Percentiles rank a stretch among this genome's conserved stretches.
Conservation (phyloP, 2,113 vertebrate genomes). For the Recurvirostra avosetta region DNA sequence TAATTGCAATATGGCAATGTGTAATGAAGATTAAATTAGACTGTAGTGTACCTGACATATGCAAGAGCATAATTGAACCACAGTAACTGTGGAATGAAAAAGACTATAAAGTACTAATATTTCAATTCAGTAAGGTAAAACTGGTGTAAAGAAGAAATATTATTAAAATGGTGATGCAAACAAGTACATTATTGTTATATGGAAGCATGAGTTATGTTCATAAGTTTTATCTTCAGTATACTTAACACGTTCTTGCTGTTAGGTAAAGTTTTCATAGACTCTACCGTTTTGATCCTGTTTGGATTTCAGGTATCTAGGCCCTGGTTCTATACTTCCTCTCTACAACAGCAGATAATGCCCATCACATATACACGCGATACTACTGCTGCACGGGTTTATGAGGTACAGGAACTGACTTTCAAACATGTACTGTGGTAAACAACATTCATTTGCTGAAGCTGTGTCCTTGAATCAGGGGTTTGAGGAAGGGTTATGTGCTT, state of each 20-base stretch:
- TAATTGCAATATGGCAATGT: constrained; percentile 86
- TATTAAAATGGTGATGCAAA: background rate
- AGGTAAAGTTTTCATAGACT: background rate
- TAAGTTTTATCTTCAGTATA: background rate
- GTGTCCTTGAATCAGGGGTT: background rate
- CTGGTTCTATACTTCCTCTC: background rate
- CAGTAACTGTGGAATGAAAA: constrained; percentile 45
- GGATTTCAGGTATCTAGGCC: background rate
- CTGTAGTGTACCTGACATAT: constrained; percentile 76
- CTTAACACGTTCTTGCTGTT: background rate
- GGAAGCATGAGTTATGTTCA: background rate
- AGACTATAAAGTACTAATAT: constrained; percentile 42
- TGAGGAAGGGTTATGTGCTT: background rate
- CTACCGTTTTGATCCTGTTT: background rate
- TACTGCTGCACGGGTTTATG: background rate
- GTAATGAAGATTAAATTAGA: constrained; percentile 86
- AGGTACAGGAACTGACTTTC: background rate
- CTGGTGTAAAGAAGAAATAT: background rate
- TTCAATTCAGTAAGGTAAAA: constrained; percentile 1
- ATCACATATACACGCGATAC: too few species aligned
- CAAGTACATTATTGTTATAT: background rate
- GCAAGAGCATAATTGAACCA: constrained; percentile 69
- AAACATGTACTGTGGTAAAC: background rate
- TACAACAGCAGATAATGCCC: background rate
- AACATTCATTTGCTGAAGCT: background rate